Base-by-base conservation (phyloP, 2,888 invertebrate species). In the Formica aserva region DNA sequence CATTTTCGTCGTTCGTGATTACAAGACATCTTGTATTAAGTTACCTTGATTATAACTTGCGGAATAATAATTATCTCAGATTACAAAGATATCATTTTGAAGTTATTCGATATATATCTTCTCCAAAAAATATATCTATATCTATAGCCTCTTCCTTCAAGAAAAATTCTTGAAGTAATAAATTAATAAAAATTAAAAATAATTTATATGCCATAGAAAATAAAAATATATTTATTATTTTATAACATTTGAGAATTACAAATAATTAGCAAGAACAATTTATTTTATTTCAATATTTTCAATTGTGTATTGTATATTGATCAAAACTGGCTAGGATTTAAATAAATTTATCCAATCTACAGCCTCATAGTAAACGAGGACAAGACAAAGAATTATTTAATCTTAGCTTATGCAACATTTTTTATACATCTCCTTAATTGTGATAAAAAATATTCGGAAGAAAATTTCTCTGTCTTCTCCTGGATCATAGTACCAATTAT, bases 371-470 rank as follows among this genome's bases (percentile, higher is more conserved):
- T 29, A 18, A 74, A 74, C 8, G 8, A 62, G 29, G 2, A 62
- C 29, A 13, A 15, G 8, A 29, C 3, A 74, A 8, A 60, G 15
- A 13, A 41, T 41, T 13, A 22, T 26, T 74, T 62, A 75, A 63
- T 63, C 45, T n/a, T 32, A 45, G 4, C 55, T 57, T 22, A 26
- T 5, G 63, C 3, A 45, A 63, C 11, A 32, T 75, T 22, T 15
- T n/a, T 45, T 6, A 32, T 32, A 9, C 22, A 5, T 63, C 15
- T 45, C 13, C 18, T 32, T 35, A 26, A 29, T 8, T 18, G 29
- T 15, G 26, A 2, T 75, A 45, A 75, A 52, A 75, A 75, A 63
- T 75, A 65, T 65, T 35, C 13, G 66, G 66, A 76, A 76, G 22
- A 76, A 65, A 35, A 75, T 41, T 62, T 32, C 9, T 52, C 26